These are phyloP conservation scores for Caenorhabditis parvicauda DNA, from an alignment of 2,888 invertebrate genomes.

Conservation along the genomic window DNA sequence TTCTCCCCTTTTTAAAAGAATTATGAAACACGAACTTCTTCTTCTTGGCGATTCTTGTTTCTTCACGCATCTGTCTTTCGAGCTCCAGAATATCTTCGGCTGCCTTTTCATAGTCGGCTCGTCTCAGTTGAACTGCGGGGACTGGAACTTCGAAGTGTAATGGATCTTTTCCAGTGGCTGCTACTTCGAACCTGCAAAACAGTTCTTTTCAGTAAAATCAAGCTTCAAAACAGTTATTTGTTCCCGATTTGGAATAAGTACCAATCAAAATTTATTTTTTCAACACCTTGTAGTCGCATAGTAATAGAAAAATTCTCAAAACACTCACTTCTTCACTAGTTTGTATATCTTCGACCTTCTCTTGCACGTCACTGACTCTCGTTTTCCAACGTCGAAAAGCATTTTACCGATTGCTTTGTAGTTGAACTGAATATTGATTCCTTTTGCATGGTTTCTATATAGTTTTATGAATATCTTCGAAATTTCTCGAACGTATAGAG, in stretches of 20 bases:
- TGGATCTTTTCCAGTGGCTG: constrained; percentile 39
- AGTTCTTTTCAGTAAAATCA: background rate
- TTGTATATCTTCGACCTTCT: constrained; percentile 35
- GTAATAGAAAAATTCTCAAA: background rate
- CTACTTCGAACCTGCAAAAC: constrained; percentile 42
- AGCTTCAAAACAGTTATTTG: background rate
- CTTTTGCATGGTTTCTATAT: no score
- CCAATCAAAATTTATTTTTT: background rate
- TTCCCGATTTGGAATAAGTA: no score
- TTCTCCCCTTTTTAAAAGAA: no score
- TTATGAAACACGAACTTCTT: background rate
- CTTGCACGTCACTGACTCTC: constrained; percentile 18
- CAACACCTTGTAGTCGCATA: background rate
- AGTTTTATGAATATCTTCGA: no score
- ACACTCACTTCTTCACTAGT: constrained; percentile 30
- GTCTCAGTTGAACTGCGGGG: constrained; percentile 16
- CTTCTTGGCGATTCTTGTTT: constrained; percentile 12
- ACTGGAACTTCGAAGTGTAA: constrained; percentile 18
- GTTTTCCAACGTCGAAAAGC: constrained; percentile 44
- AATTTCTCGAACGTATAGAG: background rate
- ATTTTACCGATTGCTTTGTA: constrained; percentile 44
- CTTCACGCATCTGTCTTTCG: constrained; percentile 6
- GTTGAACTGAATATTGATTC: constrained; percentile 39
- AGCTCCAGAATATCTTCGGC: constrained; percentile 14
- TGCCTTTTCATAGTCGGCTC: constrained; percentile 19